phyloP scores from a whole-genome alignment of 2,888 invertebrate genomes.

The Malthinus flaveolus region DNA sequence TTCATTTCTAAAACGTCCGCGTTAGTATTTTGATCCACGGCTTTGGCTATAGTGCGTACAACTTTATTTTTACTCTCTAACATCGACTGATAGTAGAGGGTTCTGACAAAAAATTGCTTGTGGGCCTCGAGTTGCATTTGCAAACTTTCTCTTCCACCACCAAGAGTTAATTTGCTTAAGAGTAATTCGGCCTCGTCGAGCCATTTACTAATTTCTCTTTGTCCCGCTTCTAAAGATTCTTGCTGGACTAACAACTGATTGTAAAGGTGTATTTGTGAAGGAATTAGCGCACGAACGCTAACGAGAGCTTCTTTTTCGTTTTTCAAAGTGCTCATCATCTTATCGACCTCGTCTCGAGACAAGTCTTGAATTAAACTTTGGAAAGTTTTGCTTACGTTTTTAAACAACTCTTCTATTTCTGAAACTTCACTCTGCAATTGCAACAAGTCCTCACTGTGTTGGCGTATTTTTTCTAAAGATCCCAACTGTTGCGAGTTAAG shows the following conservation, averaged over 20 bases:
- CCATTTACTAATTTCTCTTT: constrained; percentile 85
- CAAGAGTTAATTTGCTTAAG: constrained; percentile 62
- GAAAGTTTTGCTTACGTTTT: constrained; percentile 88
- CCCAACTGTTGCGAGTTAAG: constrained; percentile 73
- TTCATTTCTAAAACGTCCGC: constrained; percentile 74
- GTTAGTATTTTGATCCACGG: constrained; percentile 74
- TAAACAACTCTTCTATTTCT: constrained; percentile 86
- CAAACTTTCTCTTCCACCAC: constrained; percentile 71
- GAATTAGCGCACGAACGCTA: constrained; percentile 79
- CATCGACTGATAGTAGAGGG: constrained; percentile 90
- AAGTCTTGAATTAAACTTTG: constrained; percentile 88
- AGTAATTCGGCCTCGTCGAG: constrained; percentile 81
- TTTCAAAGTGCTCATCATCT: constrained; percentile 85
- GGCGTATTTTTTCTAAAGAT: constrained; percentile 75
- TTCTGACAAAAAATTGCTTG: constrained; percentile 85
- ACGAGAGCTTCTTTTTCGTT: constrained; percentile 88
- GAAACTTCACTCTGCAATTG: constrained; percentile 80
- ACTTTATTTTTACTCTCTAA: constrained; percentile 94
- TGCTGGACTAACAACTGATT: constrained; percentile 85
- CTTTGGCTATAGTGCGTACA: constrained; percentile 80
- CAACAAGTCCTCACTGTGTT: constrained; percentile 77
- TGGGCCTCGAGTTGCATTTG: constrained; percentile 79
- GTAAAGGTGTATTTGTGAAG: constrained; percentile 79
- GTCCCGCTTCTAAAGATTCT: constrained; percentile 86
- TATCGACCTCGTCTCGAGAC: constrained; percentile 87